Evolutionary conservation across 2,888 invertebrate genomes (phyloP).

Genomic region (Pseudococcus jackbeardsleyi): DNA sequence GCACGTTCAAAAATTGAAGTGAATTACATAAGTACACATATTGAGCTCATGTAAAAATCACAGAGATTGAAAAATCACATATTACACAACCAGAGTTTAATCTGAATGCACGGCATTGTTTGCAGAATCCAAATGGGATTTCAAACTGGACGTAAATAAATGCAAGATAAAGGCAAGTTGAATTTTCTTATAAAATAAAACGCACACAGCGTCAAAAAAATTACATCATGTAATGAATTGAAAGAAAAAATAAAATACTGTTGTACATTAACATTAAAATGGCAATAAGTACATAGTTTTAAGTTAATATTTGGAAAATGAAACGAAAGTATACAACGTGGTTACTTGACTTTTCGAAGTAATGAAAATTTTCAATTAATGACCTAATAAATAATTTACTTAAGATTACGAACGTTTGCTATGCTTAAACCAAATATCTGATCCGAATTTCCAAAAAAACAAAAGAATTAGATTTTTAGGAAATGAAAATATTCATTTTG

Average conservation of each 20-base stretch:
- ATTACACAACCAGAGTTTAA: background rate
- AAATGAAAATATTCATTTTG: background rate
- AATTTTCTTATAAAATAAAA: slow-evolving; percentile 18
- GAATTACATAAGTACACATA: background rate
- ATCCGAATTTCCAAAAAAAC: background rate
- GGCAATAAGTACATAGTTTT: background rate
- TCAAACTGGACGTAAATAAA: background rate
- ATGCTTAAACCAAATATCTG: background rate
- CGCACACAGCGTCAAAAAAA: background rate
- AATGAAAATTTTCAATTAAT: background rate
- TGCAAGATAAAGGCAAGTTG: slow-evolving; percentile 14
- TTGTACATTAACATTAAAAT: slow-evolving; percentile 1
- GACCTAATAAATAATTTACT: background rate
- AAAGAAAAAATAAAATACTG: background rate
- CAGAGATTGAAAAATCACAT: background rate
- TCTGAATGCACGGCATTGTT: background rate
- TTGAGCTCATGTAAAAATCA: background rate
- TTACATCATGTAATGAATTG: background rate
- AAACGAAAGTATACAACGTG: background rate
- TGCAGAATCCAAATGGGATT: background rate
- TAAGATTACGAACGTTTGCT: background rate
- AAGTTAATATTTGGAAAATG: background rate
- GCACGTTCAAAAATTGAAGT: slow-evolving; percentile 12
- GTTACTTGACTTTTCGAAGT: background rate
- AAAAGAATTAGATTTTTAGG: background rate